phyloP scores from a whole-genome alignment of 1,140 invertebrate species.

The Orius laevigatus region DNA sequence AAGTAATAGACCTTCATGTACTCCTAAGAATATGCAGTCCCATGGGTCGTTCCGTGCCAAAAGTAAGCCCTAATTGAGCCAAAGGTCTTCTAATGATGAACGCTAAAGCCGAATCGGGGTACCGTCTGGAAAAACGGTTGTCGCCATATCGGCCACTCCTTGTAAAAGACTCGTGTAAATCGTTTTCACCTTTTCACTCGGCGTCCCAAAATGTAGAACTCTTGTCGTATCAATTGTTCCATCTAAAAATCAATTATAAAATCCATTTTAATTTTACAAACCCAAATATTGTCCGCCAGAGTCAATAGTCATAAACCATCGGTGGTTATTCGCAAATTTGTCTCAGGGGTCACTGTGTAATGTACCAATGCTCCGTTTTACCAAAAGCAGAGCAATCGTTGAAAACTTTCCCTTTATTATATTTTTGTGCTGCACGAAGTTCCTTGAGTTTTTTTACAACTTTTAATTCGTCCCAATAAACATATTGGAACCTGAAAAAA shows the following conservation, averaged over 20 bases:
- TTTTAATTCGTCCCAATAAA: conserved; percentile 27
- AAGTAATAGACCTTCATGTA: conserved; percentile 37
- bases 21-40: conserved; percentile 41
- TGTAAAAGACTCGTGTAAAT: conserved; percentile 47
- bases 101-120: conserved; percentile 27
- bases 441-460: conserved; percentile 22
- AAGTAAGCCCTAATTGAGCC: conserved; percentile 38
- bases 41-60: conserved; percentile 45
- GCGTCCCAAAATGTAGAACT: conserved; percentile 40
- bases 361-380: conserved; percentile 50
- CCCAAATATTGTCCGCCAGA: conserved; percentile 47
- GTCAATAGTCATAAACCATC: conserved; percentile 37
- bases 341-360: conserved; percentile 37
- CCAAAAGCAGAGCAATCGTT: conserved; percentile 49
- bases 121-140: conserved; percentile 28
- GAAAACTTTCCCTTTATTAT: conserved; percentile 40
- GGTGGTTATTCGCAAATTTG: conserved; percentile 31
- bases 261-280: too few species aligned
- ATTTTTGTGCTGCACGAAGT: conserved; percentile 18
- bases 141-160: conserved; percentile 30
- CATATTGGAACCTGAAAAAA: conserved; percentile 21
- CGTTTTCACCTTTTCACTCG: conserved; percentile 36
- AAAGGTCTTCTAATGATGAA: conserved; percentile 32
- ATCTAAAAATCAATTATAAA: too few species aligned
- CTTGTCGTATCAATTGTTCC: conserved; percentile 53